Base-by-base conservation (phyloP, 2,113 vertebrate species). In the Redunca redunca region DNA sequence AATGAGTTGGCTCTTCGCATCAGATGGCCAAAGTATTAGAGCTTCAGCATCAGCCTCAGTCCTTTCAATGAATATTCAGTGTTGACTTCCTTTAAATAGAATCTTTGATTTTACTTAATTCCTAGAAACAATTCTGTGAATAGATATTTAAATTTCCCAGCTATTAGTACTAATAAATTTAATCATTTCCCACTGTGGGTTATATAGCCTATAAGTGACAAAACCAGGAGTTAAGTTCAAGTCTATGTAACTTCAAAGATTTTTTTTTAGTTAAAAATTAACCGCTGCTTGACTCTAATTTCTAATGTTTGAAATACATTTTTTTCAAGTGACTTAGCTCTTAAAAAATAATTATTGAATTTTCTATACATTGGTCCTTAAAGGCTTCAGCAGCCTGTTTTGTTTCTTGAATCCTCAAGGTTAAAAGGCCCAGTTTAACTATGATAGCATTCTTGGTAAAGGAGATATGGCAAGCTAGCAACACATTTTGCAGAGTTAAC, bases 371-470 rank as follows among this genome's bases (percentile, higher is more conserved):
- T 5, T 78, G 17, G 4, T 71, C 3, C 48, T 95, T 84, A 91
- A 94, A 88, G 19, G 1, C 19, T 43, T 95, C 58, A 80, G 5
- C 2, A 36, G 40, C 8, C 5, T 26, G 23, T 33, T 86, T 71
- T 89, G 50, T 82, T 96, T 93, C 57, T 96, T 15, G 87, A 78
- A 80, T 21, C 50, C 28, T 94, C 83, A 97, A 96, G 88, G 90
- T 96, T 88, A 94, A 94, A 90, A 78, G 36, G 9, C 7, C 67
- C 28, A n/a, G 28, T 96, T 95, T 55, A 95, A 87, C 46, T 52
- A 55, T 60, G 89, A 57, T 83, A 96, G 83, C 87, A 40, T 78
- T 92, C 33, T 48, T 90, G 78, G 88, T 71, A 84, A 91, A 91
- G 77, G 74, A 77, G 64, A 71, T 23, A 36, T 14, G 43, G 84